These are phyloP conservation scores for Hofmannophila pseudospretella DNA, from an alignment of 2,888 invertebrate genomes.

Conservation along the genomic window DNA sequence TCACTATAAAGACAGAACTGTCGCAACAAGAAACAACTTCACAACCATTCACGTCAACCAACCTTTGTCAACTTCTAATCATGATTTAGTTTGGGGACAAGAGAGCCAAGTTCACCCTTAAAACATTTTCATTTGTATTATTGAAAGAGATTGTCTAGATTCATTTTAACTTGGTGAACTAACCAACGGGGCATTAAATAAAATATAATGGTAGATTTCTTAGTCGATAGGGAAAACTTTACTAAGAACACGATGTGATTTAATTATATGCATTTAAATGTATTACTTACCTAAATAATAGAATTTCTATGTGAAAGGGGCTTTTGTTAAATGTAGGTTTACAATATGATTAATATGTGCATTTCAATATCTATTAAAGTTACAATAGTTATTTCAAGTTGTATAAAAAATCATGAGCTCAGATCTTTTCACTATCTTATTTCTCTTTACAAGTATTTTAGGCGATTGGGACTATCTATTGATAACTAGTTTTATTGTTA, in stretches of 20 bases:
- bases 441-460: constrained; percentile 19
- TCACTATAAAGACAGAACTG: constrained; percentile 23
- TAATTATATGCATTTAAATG: no score
- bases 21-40: constrained; percentile 56
- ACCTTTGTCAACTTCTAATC: constrained; percentile 14
- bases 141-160: no score
- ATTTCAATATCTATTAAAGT: constrained; percentile 5
- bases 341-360: constrained; percentile 6
- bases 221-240: no score
- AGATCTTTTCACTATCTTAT: constrained; percentile 8
- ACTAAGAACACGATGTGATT: no score
- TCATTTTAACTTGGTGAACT: no score
- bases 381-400: constrained; percentile 3
- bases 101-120: not conserved
- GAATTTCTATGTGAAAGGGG: not conserved
- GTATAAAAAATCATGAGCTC: constrained; percentile 7
- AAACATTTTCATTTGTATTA: no score
- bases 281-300: not conserved
- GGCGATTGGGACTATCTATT: constrained; percentile 32
- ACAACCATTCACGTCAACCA: constrained; percentile 57
- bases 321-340: no score
- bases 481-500: constrained; percentile 18
- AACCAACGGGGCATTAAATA: no score
- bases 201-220: no score
- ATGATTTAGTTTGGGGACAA: not conserved